Conservation (phyloP, 2,797 vertebrate species). For the Simalia tracyae region DNA sequence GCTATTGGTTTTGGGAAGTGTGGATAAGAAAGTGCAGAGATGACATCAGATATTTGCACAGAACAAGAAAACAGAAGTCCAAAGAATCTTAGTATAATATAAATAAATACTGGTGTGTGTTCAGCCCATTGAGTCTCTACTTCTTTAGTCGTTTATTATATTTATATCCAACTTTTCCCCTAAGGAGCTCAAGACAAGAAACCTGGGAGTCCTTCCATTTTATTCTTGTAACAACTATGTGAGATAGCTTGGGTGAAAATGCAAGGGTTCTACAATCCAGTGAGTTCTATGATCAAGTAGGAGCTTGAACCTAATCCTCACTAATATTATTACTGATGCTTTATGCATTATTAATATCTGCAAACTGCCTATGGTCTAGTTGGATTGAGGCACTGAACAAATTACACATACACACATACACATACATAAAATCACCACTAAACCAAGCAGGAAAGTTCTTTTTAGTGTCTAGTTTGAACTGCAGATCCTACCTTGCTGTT, state of each 20-base stretch:
- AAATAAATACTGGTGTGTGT: background rate
- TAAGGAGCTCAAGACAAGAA: background rate
- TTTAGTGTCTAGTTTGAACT: background rate
- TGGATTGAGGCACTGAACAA: background rate
- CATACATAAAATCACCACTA: background rate
- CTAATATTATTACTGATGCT: background rate
- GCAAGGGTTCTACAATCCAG: background rate
- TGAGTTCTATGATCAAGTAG: background rate
- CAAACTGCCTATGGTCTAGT: background rate
- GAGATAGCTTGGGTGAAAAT: background rate
- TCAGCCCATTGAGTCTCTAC: background rate
- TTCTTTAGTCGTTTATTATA: background rate
- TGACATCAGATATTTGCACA: background rate
- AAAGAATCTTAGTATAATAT: background rate
- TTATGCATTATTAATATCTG: background rate
- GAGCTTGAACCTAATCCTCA: background rate
- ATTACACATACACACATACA: background rate
- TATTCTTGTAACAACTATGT: background rate
- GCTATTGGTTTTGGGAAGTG: background rate
- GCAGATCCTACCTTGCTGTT: background rate
- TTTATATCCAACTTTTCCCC: background rate
- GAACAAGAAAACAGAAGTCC: background rate
- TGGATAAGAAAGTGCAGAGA: background rate
- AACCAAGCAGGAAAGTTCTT: background rate
- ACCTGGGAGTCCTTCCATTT: background rate